A percentile compares a stretch with the other conserved stretches of the same genome.
Evolutionary conservation across 1,140 invertebrate species (phyloP).

Genomic region (Drosophila oshimai): DNA sequence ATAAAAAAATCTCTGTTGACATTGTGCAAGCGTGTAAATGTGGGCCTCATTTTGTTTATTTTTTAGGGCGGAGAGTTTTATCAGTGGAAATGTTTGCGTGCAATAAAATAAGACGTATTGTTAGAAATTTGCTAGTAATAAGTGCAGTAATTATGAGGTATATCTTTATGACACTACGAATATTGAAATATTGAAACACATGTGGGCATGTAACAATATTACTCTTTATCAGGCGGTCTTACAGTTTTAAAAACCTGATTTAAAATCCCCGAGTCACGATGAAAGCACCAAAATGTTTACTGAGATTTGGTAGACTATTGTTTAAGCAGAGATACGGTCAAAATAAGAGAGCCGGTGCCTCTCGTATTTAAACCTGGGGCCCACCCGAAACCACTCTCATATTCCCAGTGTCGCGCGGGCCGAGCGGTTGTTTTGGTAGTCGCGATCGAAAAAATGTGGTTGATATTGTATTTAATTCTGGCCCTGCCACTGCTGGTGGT

Average conservation of each 20-base stretch:
- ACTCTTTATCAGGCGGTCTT: too few relatives aligned
- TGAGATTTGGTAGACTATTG: neutral
- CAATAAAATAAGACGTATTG: too few relatives aligned
- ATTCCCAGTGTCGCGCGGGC: neutral
- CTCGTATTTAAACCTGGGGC: slow-evolving; percentile 38
- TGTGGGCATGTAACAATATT: too few relatives aligned
- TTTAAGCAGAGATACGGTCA: neutral
- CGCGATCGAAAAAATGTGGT: slow-evolving; percentile 45
- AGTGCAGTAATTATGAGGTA: too few relatives aligned
- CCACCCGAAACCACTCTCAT: neutral
- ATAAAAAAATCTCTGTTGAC: neutral
- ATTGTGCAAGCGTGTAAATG: too few relatives aligned
- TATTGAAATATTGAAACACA: too few relatives aligned
- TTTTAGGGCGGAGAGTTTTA: neutral
- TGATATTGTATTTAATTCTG: slow-evolving; percentile 42
- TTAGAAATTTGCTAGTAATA: too few relatives aligned
- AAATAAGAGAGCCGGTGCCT: neutral
- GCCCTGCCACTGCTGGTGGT: slow-evolving; percentile 52
- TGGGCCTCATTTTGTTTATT: neutral
- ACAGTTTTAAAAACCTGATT: slow-evolving; percentile 4
- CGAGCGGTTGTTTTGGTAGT: neutral
- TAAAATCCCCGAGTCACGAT: slow-evolving; percentile 1
- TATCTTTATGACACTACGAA: too few relatives aligned
- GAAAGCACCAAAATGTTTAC: slow-evolving; percentile 11
- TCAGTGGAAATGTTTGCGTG: neutral